Evolutionary conservation across 1,140 invertebrate genomes (phyloP), one percentile per base, ranked within the genome.

Genomic region (Trachymyrmex cornetzi): DNA sequence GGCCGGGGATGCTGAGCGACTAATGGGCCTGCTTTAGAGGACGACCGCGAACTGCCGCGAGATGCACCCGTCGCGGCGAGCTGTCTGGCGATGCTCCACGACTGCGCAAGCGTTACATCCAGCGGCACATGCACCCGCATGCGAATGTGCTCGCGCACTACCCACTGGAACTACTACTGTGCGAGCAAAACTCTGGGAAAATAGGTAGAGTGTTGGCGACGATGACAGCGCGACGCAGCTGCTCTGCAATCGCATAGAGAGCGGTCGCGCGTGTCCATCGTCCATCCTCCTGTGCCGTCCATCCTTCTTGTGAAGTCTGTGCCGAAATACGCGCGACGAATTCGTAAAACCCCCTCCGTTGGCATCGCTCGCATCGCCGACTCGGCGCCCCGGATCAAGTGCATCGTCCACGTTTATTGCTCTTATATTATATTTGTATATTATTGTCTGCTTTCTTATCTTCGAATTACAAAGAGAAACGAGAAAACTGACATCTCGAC

Each of bases 31-130:
- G 87, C 87, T 91, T 91, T 93, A 93, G 88, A 89, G 89, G 92
- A 88, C 93, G 90, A 93, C 82, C 92, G 93, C 92, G 88, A 88
- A 93, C 93, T 93, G 91, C 91, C 89, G 89, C 91, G 86, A 90
- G 93, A 93, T 94, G 92, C 90, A 90, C 88, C 92, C 90, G 92
- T 89, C 91, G 86, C 87, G 90, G 89, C 92, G 92, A 88, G 89
- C 91, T 94, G 89, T 93, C 91, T 92, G 87, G 77, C 86, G 80
- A 88, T 84, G 71, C 84, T 90, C 80, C 27, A 44, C 67, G 50
- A 91, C 87, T 91, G 92, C 93, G 92, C 93, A 93, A 86, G 92
- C 92, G 92, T 87, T 67, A 27, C 89, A 57, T 77, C 77, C 80
- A 87, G 72, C 88, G 88, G 88, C 88, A 88, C 89, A 91, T 90